Percentiles rank a stretch among this genome's conserved stretches.
phyloP scores from a whole-genome alignment of 2,888 invertebrate genomes.

The Galerucella calmariensis region DNA sequence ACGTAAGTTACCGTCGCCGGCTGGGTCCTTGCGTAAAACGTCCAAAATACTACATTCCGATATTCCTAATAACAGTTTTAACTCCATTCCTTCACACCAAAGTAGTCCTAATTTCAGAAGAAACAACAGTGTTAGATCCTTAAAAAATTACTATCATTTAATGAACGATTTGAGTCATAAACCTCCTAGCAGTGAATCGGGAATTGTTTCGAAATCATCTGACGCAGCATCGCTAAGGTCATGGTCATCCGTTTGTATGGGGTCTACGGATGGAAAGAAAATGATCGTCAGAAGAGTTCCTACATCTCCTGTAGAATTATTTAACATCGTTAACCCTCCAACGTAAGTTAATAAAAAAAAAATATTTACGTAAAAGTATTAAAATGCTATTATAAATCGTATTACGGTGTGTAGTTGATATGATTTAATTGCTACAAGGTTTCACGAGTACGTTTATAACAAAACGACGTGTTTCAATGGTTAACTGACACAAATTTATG shows the following conservation, averaged over 20 bases:
- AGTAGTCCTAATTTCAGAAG: conserved; percentile 56
- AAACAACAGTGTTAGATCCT: conserved; percentile 55
- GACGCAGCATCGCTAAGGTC: conserved; percentile 83
- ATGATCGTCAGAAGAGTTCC: conserved; percentile 87
- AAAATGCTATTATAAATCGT: not conserved
- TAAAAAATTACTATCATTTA: conserved; percentile 53
- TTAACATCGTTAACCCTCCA: conserved; percentile 86
- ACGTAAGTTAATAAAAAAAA: conserved; percentile 71
- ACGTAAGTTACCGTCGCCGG: conserved; percentile 44
- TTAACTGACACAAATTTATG: conserved; percentile 1
- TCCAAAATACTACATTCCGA: conserved; percentile 40
- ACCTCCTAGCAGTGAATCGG: conserved; percentile 65
- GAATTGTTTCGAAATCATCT: conserved; percentile 65
- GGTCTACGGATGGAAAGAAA: conserved; percentile 88
- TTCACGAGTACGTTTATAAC: not conserved
- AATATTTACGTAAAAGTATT: not conserved
- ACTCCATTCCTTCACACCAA: conserved; percentile 48
- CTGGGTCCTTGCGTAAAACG: conserved; percentile 48
- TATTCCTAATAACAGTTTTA: conserved; percentile 40
- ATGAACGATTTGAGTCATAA: conserved; percentile 43
- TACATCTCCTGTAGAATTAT: conserved; percentile 85
- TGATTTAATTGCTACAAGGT: not conserved
- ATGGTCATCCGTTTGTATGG: conserved; percentile 87
- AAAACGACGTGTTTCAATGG: not conserved
- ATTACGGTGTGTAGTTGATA: not conserved